These are phyloP conservation scores for Nasonia longicornis DNA, from an alignment of 1,140 invertebrate species.

Conservation along the genomic window DNA sequence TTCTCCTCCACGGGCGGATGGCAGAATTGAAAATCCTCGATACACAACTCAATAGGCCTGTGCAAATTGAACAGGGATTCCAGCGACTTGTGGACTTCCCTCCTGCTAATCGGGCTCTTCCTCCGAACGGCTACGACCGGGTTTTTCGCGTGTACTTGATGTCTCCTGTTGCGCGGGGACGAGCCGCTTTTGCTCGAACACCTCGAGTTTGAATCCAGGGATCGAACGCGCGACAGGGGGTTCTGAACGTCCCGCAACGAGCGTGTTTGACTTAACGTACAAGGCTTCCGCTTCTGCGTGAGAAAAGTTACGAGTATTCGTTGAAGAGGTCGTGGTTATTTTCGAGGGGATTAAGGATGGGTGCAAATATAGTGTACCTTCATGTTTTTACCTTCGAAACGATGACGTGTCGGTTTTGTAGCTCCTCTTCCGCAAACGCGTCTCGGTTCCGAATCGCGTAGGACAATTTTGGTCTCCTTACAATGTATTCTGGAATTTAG, in stretches of 20 bases:
- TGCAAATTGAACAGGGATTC: slow-evolving; percentile 58
- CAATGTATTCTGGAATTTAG: neutral
- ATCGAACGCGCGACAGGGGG: slow-evolving; percentile 24
- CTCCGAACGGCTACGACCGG: neutral
- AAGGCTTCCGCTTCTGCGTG: slow-evolving; percentile 55
- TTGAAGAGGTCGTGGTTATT: neutral
- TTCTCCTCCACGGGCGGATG: slow-evolving; percentile 24
- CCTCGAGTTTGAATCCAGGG: slow-evolving; percentile 1
- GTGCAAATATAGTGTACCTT: slow-evolving; percentile 57
- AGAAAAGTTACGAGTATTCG: neutral
- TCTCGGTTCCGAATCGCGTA: slow-evolving; percentile 49
- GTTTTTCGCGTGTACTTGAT: neutral
- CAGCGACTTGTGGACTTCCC: slow-evolving; percentile 51
- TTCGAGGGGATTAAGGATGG: no score
- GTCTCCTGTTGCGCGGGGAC: neutral
- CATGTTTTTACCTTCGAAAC: slow-evolving; percentile 65
- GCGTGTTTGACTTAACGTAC: slow-evolving; percentile 44
- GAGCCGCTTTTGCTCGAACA: neutral
- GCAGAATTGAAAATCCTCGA: slow-evolving; percentile 44
- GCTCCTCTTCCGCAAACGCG: slow-evolving; percentile 1
- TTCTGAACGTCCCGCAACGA: slow-evolving; percentile 43
- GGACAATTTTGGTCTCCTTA: slow-evolving; percentile 47
- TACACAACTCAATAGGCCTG: slow-evolving; percentile 51
- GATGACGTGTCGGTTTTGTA: slow-evolving; percentile 46
- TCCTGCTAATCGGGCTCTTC: neutral